Conservation (phyloP, 2,113 vertebrate genomes). For the Egretta garzetta region DNA sequence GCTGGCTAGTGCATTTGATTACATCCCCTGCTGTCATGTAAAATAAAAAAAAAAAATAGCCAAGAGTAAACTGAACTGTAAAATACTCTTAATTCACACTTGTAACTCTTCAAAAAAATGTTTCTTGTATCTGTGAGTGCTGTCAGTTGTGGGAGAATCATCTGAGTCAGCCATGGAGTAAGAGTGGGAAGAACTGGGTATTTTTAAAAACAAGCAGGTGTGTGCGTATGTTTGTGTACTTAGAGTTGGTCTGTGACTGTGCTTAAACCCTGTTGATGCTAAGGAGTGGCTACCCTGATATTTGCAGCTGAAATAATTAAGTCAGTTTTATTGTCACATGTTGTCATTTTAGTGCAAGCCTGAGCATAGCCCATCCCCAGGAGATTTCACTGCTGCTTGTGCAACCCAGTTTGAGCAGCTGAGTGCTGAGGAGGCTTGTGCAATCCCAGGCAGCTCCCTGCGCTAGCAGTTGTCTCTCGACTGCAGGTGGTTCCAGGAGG, state of each 20-base stretch:
- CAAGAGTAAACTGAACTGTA: background rate
- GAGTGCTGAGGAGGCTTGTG: background rate
- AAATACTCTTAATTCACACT: background rate
- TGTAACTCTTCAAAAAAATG: background rate
- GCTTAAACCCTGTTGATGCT: background rate
- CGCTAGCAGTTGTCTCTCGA: fast-evolving
- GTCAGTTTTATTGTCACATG: background rate
- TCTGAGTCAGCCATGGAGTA: background rate
- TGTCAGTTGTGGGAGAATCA: background rate
- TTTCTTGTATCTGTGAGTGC: background rate
- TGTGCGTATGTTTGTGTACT: background rate
- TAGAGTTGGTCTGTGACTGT: background rate
- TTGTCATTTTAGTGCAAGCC: background rate
- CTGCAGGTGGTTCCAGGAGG: slow-evolving; percentile 86
- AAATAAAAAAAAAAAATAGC: background rate
- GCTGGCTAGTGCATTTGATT: background rate
- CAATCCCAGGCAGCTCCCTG: background rate
- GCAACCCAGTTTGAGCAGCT: background rate
- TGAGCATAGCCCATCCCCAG: background rate
- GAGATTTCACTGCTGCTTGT: background rate
- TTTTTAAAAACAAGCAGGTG: background rate
- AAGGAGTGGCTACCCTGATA: background rate
- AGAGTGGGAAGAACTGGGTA: background rate
- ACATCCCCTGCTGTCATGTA: background rate
- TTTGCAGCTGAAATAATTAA: background rate